Percentiles rank a stretch among this genome's conserved stretches.
Evolutionary conservation across 2,113 vertebrate species (phyloP).

Genomic region (Rallus limicola): DNA sequence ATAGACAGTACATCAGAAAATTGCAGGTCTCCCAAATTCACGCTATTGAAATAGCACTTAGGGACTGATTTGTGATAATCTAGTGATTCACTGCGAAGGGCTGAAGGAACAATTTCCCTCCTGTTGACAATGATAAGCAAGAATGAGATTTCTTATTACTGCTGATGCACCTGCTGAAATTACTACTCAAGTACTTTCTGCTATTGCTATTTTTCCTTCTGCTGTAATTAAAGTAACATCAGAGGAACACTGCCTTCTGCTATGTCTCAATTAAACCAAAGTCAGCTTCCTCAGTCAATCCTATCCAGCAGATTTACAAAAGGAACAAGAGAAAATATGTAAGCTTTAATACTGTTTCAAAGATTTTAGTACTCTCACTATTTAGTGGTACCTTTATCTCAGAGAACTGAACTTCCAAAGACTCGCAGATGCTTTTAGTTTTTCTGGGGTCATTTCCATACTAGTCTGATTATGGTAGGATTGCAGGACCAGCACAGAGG

Average conservation of each 20-base stretch:
- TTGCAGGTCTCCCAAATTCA: neutral
- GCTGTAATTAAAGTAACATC: constrained; percentile 43
- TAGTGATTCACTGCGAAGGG: constrained; percentile 13
- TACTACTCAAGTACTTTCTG: constrained; percentile 5
- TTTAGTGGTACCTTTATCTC: neutral
- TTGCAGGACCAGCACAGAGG: neutral
- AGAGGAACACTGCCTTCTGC: constrained; percentile 19
- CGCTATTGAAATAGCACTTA: neutral
- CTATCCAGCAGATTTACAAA: neutral
- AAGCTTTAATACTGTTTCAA: neutral
- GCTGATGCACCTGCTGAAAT: constrained; percentile 20
- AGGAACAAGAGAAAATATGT: neutral
- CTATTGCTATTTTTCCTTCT: constrained; percentile 15
- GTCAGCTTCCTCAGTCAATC: neutral
- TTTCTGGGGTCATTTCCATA: neutral
- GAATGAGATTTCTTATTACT: constrained; percentile 40
- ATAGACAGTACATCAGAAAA: neutral
- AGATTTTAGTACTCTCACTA: neutral
- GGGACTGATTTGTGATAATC: constrained; percentile 11
- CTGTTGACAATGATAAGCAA: constrained; percentile 24
- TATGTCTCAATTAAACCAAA: constrained; percentile 21
- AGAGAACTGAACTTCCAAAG: neutral
- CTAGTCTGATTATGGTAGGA: neutral
- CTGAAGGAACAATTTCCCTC: constrained; percentile 17
- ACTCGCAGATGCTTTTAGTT: neutral